Evolutionary conservation across 2,888 invertebrate genomes (phyloP).

Genomic region (Cheilosia soror): DNA sequence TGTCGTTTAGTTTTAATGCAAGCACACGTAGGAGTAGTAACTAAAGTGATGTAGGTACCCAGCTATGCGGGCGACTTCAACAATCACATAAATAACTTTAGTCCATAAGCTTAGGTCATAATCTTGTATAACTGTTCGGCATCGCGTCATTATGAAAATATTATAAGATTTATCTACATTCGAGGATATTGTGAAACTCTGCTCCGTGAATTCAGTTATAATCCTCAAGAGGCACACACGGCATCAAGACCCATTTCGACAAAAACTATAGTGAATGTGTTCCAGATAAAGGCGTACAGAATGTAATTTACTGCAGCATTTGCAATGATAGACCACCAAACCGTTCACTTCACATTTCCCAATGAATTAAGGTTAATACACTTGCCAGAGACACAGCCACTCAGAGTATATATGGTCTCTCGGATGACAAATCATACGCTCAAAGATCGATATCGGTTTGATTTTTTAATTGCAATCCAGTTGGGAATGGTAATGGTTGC

Average conservation of each 20-base stretch:
- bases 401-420: conserved; percentile 37
- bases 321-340: conserved; percentile 41
- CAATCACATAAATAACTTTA: no score
- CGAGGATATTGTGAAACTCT: background rate
- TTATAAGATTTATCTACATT: background rate
- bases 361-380: conserved; percentile 59
- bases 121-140: no score
- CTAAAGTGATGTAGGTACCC: no score
- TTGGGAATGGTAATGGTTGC: conserved; percentile 51
- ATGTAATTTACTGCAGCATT: conserved; percentile 49
- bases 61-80: no score
- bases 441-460: conserved; percentile 57
- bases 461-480: conserved; percentile 65
- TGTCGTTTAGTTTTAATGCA: no score
- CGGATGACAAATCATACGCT: conserved; percentile 67
- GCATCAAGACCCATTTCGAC: conserved; percentile 23
- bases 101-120: no score
- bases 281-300: conserved; percentile 41
- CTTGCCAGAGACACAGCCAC: conserved; percentile 15
- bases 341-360: conserved; percentile 64
- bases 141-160: background rate
- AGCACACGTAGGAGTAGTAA: no score
- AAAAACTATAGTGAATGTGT: conserved; percentile 19
- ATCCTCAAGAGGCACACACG: conserved; percentile 37
- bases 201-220: background rate